Conservation (phyloP, 2,113 vertebrate genomes). For the Eulacestoma nigropectus region DNA sequence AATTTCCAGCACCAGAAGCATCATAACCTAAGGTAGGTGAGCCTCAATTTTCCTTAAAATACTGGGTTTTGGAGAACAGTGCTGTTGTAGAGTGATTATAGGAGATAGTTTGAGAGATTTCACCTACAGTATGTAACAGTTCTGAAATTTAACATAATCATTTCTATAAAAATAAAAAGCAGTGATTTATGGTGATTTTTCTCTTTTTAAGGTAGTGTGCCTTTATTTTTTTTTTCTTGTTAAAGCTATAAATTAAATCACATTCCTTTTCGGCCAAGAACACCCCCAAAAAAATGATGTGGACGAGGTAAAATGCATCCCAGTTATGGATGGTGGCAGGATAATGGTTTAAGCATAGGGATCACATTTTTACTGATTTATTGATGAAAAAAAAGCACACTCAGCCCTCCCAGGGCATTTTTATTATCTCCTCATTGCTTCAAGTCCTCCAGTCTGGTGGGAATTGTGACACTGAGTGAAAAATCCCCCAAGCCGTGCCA, state of each 20-base stretch:
- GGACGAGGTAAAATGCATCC: not conserved
- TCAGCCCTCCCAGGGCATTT: not conserved
- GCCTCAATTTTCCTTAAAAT: not conserved
- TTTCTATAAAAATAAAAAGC: not conserved
- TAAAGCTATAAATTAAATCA: not conserved
- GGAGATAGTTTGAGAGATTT: not conserved
- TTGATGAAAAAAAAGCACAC: not conserved
- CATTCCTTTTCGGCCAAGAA: not conserved
- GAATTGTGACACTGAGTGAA: not conserved
- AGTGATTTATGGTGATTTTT: not conserved
- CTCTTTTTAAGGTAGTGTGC: not conserved
- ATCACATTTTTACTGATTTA: not conserved
- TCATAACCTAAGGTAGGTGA: not conserved
- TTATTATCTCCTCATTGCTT: not conserved
- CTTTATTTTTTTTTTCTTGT: not conserved
- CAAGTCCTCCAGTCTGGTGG: not conserved
- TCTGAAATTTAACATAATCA: not conserved
- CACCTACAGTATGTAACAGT: not conserved
- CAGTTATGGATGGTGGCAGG: not conserved
- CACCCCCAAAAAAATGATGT: not conserved
- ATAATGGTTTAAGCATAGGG: not conserved
- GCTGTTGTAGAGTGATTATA: not conserved
- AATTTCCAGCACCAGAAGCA: not conserved
- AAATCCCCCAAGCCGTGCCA: not conserved
- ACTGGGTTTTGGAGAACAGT: rapidly evolving